Conservation (phyloP, 2,888 invertebrate species). For the Toxonevra muliebris region DNA sequence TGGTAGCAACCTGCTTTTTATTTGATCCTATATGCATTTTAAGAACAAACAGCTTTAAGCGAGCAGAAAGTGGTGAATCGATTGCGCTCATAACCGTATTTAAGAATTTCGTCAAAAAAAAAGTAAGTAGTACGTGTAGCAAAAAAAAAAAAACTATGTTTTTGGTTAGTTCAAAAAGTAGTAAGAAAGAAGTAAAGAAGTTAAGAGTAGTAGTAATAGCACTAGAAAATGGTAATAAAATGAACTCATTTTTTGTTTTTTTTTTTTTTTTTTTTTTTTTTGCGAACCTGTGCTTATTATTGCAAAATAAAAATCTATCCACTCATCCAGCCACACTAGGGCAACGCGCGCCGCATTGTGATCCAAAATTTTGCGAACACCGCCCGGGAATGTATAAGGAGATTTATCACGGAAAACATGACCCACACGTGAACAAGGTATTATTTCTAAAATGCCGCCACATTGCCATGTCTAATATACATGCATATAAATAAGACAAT, state of each 20-base stretch:
- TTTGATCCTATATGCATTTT: no score
- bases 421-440: slow-evolving; percentile 95
- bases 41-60: no score
- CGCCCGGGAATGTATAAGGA: slow-evolving; percentile 99
- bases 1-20: no score
- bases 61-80: no score
- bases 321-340: slow-evolving; percentile 99
- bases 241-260: neutral
- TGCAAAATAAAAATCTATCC: slow-evolving; percentile 99
- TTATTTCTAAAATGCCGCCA: slow-evolving; percentile 93
- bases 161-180: no score
- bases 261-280: slow-evolving; percentile 16
- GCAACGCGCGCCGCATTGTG: slow-evolving; percentile 99
- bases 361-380: slow-evolving; percentile 94
- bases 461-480: slow-evolving; percentile 90
- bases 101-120: slow-evolving; percentile 16
- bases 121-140: neutral
- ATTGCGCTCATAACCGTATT: no score
- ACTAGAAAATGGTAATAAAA: slow-evolving; percentile 5
- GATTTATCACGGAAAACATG: slow-evolving; percentile 98
- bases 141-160: neutral
- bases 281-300: slow-evolving; percentile 96
- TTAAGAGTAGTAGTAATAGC: neutral
- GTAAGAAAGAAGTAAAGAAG: no score
- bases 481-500: no score